Percentiles rank a stretch among this genome's conserved stretches.
These are phyloP conservation scores for Perognathus longimembris DNA, from an alignment of 2,113 vertebrate species.

Conservation along the genomic window DNA sequence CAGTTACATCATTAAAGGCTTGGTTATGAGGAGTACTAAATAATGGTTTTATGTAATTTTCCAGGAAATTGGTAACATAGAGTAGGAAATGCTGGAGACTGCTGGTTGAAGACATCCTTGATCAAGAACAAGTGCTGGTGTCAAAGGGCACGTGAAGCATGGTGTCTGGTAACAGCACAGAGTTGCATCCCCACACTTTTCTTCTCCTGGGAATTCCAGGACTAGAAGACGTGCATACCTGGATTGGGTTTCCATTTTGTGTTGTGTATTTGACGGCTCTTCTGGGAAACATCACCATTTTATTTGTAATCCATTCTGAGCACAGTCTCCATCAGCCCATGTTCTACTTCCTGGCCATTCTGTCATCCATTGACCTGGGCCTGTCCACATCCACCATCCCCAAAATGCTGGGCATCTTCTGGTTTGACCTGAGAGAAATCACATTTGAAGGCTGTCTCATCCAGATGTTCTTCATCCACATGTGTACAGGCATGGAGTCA, in stretches of 20 bases:
- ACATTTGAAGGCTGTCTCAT: slow-evolving; percentile 44
- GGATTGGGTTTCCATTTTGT: slow-evolving; percentile 72
- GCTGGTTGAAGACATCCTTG: too few species aligned
- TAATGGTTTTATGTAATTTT: too few species aligned
- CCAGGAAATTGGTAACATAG: too few species aligned
- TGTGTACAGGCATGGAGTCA: slow-evolving; percentile 46
- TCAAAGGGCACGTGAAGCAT: background rate
- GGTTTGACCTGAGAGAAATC: slow-evolving; percentile 48
- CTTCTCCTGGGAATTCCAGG: slow-evolving; percentile 59
- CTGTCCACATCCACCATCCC: slow-evolving; percentile 33
- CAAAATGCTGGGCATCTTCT: slow-evolving; percentile 63
- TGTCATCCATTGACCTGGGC: slow-evolving; percentile 44
- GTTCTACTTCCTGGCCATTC: slow-evolving; percentile 61
- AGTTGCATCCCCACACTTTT: slow-evolving; percentile 27
- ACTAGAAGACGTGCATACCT: slow-evolving; percentile 48
- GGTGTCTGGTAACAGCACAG: slow-evolving; percentile 46
- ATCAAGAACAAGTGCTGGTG: too few species aligned
- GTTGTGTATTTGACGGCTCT: slow-evolving; percentile 56
- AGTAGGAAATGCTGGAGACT: too few species aligned
- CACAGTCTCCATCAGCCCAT: slow-evolving; percentile 59
- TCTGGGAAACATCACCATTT: slow-evolving; percentile 49
- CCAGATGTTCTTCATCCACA: slow-evolving; percentile 60
- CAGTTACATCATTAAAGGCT: too few species aligned
- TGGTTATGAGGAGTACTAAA: too few species aligned
- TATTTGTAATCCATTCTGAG: slow-evolving; percentile 56